These are phyloP conservation scores for Drosophila differens DNA, from an alignment of 2,888 invertebrate species.

Conservation along the genomic window DNA sequence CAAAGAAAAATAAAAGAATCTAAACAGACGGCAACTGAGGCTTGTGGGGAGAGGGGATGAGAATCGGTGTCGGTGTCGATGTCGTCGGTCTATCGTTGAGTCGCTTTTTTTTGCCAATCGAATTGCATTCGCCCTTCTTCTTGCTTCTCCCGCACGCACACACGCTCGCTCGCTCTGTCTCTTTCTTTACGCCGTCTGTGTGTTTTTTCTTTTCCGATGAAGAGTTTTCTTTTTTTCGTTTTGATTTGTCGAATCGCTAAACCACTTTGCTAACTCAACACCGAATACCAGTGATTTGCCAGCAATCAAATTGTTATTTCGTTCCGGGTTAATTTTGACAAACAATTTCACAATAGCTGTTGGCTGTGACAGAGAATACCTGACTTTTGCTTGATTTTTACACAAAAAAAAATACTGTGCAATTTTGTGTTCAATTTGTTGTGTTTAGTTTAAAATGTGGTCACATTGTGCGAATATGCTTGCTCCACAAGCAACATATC, in stretches of 20 bases:
- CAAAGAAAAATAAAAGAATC: slow-evolving; percentile 13
- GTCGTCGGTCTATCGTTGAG: slow-evolving; percentile 43
- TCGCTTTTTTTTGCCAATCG: slow-evolving; percentile 50
- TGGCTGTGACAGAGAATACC: slow-evolving; percentile 25
- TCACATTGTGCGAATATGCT: slow-evolving; percentile 14
- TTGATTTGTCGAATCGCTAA: slow-evolving; percentile 4
- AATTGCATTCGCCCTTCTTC: slow-evolving; percentile 35
- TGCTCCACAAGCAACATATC: background rate
- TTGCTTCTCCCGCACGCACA: slow-evolving; percentile 1
- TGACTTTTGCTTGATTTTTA: slow-evolving; percentile 10
- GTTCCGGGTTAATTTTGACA: slow-evolving; percentile 47
- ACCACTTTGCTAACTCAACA: slow-evolving; percentile 12
- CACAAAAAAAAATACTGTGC: slow-evolving; percentile 22
- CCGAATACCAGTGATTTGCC: slow-evolving; percentile 12
- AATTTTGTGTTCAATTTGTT: background rate
- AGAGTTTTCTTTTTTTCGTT: slow-evolving; percentile 4
- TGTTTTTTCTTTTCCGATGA: slow-evolving; percentile 33
- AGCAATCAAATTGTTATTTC: slow-evolving; percentile 16
- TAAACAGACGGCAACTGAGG: slow-evolving; percentile 34
- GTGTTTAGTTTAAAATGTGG: slow-evolving; percentile 17
- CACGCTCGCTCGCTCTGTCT: slow-evolving; percentile 9
- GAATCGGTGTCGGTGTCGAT: slow-evolving; percentile 52
- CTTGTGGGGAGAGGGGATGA: slow-evolving; percentile 24
- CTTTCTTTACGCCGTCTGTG: slow-evolving; percentile 13
- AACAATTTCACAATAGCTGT: slow-evolving; percentile 33